A percentile compares a stretch with the other conserved stretches of the same genome.
These are phyloP conservation scores for Taxidea taxus DNA, from an alignment of 2,113 vertebrate genomes.

Conservation along the genomic window DNA sequence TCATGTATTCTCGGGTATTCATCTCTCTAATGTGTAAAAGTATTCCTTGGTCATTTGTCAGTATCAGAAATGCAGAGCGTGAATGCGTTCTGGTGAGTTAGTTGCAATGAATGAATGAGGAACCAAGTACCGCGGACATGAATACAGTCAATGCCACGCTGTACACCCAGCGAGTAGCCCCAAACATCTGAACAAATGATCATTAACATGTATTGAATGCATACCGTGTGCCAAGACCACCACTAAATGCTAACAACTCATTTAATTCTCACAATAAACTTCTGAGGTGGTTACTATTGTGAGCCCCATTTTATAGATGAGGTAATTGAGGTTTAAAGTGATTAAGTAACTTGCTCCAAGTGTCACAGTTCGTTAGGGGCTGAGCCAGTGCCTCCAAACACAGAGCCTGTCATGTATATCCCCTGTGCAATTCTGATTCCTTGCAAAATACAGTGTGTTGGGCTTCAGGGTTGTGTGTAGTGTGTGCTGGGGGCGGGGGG, in stretches of 20 bases:
- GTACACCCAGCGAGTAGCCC: neutral
- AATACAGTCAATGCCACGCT: slow-evolving; percentile 36
- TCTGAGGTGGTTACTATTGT: neutral
- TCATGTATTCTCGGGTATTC: slow-evolving; percentile 72
- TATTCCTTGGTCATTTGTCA: slow-evolving; percentile 73
- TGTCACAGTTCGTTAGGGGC: neutral
- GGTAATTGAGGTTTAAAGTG: slow-evolving; percentile 52
- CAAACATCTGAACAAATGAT: slow-evolving; percentile 24
- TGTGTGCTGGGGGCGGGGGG: no score
- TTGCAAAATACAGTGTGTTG: neutral
- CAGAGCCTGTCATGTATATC: neutral
- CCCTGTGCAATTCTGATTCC: neutral
- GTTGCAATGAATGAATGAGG: slow-evolving; percentile 71
- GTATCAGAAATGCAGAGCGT: slow-evolving; percentile 53
- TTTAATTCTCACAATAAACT: slow-evolving; percentile 36
- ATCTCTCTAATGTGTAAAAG: slow-evolving; percentile 66
- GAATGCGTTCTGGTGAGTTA: slow-evolving; percentile 71
- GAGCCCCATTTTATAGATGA: slow-evolving; percentile 52
- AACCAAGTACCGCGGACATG: slow-evolving; percentile 39
- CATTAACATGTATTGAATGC: slow-evolving; percentile 43
- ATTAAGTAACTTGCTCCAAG: slow-evolving; percentile 11
- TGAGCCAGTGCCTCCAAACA: neutral
- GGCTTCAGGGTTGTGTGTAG: neutral
- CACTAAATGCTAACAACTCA: slow-evolving; percentile 31
- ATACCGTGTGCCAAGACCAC: neutral